Percentiles rank a stretch among this genome's conserved stretches.
Conservation (phyloP, 1,140 invertebrate genomes). For the Hermetia illucens region DNA sequence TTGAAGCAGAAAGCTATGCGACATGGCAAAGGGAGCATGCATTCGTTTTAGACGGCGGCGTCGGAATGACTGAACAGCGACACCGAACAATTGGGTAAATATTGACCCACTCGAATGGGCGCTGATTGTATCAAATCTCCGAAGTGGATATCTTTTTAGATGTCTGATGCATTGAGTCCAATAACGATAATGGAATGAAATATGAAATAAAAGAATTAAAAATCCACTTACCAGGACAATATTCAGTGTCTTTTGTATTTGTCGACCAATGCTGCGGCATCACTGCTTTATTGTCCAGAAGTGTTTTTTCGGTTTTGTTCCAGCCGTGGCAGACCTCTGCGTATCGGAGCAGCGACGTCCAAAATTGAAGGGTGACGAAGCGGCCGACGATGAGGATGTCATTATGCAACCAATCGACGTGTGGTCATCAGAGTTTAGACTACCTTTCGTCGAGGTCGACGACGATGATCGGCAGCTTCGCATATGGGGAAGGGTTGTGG, state of each 20-base stretch:
- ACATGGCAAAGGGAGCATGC: too few relatives aligned
- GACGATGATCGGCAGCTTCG: slow-evolving; percentile 24
- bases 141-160: too few relatives aligned
- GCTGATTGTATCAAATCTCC: too few relatives aligned
- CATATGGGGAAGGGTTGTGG: slow-evolving; percentile 18
- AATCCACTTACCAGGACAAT: slow-evolving; percentile 30
- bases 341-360: slow-evolving; percentile 20
- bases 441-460: slow-evolving; percentile 24
- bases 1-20: too few relatives aligned
- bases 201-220: neutral
- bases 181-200: neutral
- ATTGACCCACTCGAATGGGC: too few relatives aligned
- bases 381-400: too few relatives aligned
- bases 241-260: slow-evolving; percentile 26
- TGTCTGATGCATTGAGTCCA: too few relatives aligned
- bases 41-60: too few relatives aligned
- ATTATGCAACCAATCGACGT: too few relatives aligned
- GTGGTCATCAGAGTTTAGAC: slow-evolving; percentile 27
- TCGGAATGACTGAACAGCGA: too few relatives aligned
- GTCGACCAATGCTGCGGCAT: slow-evolving; percentile 28
- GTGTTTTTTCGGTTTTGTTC: slow-evolving; percentile 27
- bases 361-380: slow-evolving; percentile 17
- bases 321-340: slow-evolving; percentile 18
- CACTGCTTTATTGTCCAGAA: slow-evolving; percentile 30
- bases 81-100: too few relatives aligned